Percentiles rank a stretch among this genome's conserved stretches.
Evolutionary conservation across 35 echinoderm and acorn worm genomes (phyloP).

Genomic region (Nesometra sesokonis): DNA sequence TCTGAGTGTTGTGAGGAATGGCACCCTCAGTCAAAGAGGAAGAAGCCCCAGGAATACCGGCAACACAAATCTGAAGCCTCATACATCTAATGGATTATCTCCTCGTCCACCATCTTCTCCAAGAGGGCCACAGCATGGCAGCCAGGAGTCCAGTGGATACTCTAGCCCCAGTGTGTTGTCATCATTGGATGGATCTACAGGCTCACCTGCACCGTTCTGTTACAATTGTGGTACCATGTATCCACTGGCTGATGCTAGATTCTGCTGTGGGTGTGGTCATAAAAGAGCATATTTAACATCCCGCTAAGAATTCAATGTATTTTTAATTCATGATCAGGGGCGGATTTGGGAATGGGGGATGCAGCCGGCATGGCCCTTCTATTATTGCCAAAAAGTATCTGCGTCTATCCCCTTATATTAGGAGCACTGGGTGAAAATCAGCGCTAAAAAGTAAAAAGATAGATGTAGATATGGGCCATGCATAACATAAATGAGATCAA

Average conservation of each 20-base stretch:
- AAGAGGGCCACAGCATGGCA: background rate
- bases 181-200: background rate
- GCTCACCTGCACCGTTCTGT: slow-evolving; percentile 35
- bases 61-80: background rate
- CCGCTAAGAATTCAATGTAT: no score
- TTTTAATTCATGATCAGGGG: no score
- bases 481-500: no score
- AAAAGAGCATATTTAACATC: slow-evolving; percentile 41
- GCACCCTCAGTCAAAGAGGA: background rate
- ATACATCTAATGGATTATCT: background rate
- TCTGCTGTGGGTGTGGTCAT: slow-evolving; percentile 58
- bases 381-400: no score
- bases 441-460: no score
- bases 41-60: background rate
- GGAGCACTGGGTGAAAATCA: no score
- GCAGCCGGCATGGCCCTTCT: no score
- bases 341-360: no score
- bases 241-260: slow-evolving; percentile 33
- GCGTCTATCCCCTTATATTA: no score
- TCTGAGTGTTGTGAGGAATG: background rate
- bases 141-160: background rate
- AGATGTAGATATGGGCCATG: no score
- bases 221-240: slow-evolving; percentile 45
- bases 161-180: background rate
- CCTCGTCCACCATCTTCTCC: background rate